A percentile compares a stretch with the other conserved stretches of the same genome.
Evolutionary conservation across 2,888 invertebrate species (phyloP).

Genomic region (Nomada ferruginata): DNA sequence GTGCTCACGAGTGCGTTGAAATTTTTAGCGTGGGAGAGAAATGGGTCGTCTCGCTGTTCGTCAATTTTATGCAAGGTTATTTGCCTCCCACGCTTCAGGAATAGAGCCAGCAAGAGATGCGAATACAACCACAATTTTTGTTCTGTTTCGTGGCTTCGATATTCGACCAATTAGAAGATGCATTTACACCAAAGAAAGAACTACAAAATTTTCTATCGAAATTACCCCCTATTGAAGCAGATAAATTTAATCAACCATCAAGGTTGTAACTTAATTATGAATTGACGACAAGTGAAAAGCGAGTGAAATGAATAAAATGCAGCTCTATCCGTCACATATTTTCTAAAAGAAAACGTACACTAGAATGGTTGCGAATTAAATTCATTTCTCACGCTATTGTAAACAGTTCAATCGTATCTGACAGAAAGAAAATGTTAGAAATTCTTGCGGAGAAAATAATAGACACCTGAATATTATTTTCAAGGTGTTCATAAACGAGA

Average conservation of each 20-base stretch:
- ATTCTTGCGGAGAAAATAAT: constrained; percentile 8
- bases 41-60: constrained; percentile 40
- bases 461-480: constrained; percentile 39
- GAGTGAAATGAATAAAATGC: no score
- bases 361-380: no score
- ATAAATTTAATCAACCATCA: no score
- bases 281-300: no score
- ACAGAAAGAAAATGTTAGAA: background rate
- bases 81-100: constrained; percentile 11
- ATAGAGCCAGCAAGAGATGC: background rate
- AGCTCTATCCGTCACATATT: no score
- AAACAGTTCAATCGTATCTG: background rate
- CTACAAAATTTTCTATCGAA: no score
- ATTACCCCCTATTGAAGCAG: no score
- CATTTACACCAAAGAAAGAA: no score
- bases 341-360: no score
- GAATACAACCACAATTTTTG: constrained; percentile 22
- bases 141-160: background rate
- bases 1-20: constrained; percentile 38
- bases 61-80: constrained; percentile 49
- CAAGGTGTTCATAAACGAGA: constrained; percentile 58
- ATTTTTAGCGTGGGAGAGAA: constrained; percentile 42
- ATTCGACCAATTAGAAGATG: no score
- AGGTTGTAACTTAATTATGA: no score
- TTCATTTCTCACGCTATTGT: background rate